Evolutionary conservation across 2,113 vertebrate species (phyloP), one percentile per base, ranked within the genome.

Genomic region (Mionectes macconnelli): DNA sequence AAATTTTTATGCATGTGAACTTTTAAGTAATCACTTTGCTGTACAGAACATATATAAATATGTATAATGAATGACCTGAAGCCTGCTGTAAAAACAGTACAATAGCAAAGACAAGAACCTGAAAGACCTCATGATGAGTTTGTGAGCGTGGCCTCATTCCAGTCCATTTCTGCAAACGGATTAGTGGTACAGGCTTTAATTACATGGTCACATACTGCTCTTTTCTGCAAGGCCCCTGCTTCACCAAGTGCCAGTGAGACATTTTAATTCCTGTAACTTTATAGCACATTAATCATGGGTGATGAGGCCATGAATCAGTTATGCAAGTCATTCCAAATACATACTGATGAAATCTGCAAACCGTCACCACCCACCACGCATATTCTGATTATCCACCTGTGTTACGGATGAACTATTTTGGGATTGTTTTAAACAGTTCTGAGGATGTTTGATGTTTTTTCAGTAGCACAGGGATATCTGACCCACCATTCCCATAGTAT

Each of bases 231-330:
- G 78, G 35, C 31, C 28, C 3, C 57, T 85, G 49, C 74, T 69
- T 91, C 42, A 45, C 60, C 0, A 3, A 42, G 31, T 67, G 70
- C 73, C 57, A 66, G n/a, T 9, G 31, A 91, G 57, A 76, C 67
- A 17, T 59, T 91, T 90, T 66, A 49, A 66, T 85, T 89, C 76
- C 68, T 76, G 74, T 87, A 92, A 92, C 50, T 86, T 90, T 89
- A 85, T 72, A 94, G 52, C 84, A 76, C 50, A 96, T 94, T 75
- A 90, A 94, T 96, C 89, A 94, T 18, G 70, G 78, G 67, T 69
- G 94, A 80, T 93, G 87, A 94, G 86, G 47, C 59, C 76, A 82
- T 78, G 68, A 84, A 83, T 77, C 77, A 78, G 78, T 84, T 91
- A 87, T 79, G 60, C 31, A 93, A 89, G 70, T 40, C 68, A 93